Percentiles rank a stretch among this genome's conserved stretches.
phyloP scores from a whole-genome alignment of 1,140 invertebrate genomes.

The Eriocheir sinensis region DNA sequence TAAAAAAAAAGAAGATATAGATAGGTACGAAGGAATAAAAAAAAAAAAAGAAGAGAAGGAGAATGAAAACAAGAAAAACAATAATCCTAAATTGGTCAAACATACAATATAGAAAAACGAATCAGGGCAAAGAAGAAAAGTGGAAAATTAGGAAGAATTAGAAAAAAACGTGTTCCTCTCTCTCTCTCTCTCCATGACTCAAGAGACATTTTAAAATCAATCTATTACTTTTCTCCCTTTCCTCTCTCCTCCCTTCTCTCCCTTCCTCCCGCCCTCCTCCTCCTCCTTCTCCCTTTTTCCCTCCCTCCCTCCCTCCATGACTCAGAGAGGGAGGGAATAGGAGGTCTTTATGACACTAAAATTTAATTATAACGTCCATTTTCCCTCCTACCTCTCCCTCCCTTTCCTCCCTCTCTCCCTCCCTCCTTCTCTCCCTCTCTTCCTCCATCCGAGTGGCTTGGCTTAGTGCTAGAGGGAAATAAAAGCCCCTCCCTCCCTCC shows the following conservation, averaged over 20 bases:
- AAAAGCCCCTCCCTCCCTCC: neutral
- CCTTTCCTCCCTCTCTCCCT: neutral
- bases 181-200: constrained; percentile 36
- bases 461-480: neutral
- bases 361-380: constrained; percentile 26
- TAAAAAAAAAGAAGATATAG: neutral
- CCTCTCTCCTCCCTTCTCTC: neutral
- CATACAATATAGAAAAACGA: no score
- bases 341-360: neutral
- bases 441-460: neutral
- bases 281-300: neutral
- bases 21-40: no score
- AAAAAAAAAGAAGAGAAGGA: neutral
- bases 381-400: neutral
- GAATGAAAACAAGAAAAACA: no score
- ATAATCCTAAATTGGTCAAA: no score
- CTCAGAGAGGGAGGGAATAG: neutral
- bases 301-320: neutral
- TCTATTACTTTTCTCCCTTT: neutral
- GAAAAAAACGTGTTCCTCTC: constrained; percentile 19
- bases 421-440: neutral
- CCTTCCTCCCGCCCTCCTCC: neutral
- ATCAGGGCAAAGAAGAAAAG: no score
- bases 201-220: neutral
- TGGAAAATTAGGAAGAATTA: neutral